Percentiles rank a stretch among this genome's conserved stretches.
Conservation (phyloP, 2,888 invertebrate species). For the Latrodectus hesperus region DNA sequence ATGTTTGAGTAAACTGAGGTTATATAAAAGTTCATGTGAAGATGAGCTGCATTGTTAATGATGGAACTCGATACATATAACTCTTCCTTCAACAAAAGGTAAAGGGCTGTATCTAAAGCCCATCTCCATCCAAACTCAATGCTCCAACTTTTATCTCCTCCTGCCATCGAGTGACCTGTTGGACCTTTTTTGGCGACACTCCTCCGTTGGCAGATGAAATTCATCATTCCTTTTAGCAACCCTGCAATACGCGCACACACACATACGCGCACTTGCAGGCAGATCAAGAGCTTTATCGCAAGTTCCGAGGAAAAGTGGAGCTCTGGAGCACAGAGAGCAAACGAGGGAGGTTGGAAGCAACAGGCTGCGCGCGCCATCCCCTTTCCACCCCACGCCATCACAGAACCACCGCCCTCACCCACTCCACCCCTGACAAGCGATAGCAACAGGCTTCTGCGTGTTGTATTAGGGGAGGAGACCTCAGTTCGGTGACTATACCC, state of each 20-base stretch:
- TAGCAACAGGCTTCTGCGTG: constrained; percentile 61
- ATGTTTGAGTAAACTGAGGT: too few species aligned
- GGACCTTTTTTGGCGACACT: constrained; percentile 39
- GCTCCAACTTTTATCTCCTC: not conserved
- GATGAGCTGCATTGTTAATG: too few species aligned
- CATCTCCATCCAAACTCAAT: not conserved
- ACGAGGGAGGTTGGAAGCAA: constrained; percentile 29
- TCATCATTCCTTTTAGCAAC: constrained; percentile 39
- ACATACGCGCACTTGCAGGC: constrained; percentile 35
- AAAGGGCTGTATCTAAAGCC: not conserved
- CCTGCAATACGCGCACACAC: constrained; percentile 31
- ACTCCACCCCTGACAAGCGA: constrained; percentile 41
- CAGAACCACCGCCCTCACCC: constrained; percentile 4
- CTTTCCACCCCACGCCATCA: constrained; percentile 7
- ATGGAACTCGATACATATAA: not conserved
- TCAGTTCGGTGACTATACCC: constrained; percentile 42
- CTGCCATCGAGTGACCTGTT: constrained; percentile 41
- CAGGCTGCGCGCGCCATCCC: constrained; percentile 52
- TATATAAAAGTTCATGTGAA: too few species aligned
- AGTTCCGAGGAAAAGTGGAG: constrained; percentile 27
- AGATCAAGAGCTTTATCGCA: constrained; percentile 37
- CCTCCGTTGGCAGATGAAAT: constrained; percentile 36
- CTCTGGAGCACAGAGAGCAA: not conserved
- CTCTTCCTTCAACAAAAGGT: not conserved
- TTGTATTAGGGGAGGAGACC: constrained; percentile 47